Percentiles rank a stretch among this genome's conserved stretches.
These are phyloP conservation scores for Seriola rivoliana DNA, from an alignment of 2,113 vertebrate species.

Conservation along the genomic window DNA sequence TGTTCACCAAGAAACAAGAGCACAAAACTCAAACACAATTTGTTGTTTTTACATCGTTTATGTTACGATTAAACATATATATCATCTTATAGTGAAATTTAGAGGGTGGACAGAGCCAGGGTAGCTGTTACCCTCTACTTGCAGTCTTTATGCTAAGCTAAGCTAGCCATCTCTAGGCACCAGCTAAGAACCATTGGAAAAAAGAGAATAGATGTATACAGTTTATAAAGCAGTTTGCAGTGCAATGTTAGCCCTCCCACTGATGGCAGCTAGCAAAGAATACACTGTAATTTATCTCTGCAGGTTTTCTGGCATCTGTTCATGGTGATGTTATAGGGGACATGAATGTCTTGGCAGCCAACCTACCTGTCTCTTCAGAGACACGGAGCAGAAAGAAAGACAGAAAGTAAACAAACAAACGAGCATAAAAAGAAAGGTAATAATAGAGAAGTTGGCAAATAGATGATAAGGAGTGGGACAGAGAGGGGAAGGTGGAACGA, in stretches of 20 bases:
- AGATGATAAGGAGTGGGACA: conserved; percentile 37
- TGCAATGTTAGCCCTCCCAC: conserved; percentile 6
- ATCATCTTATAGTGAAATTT: conserved; percentile 19
- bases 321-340: conserved; percentile 23
- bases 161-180: background rate
- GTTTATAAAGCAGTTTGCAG: conserved; percentile 5
- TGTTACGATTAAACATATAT: background rate
- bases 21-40: background rate
- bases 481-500: conserved; percentile 47
- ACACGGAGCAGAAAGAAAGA: conserved; percentile 25
- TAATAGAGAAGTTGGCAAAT: conserved; percentile 61
- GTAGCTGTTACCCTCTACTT: background rate
- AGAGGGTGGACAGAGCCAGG: conserved; percentile 7
- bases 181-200: background rate
- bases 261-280: conserved; percentile 29
- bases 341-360: conserved; percentile 53
- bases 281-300: conserved; percentile 56
- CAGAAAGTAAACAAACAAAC: conserved; percentile 55
- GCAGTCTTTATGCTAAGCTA: conserved; percentile 14
- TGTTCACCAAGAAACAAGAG: background rate
- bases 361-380: conserved; percentile 47
- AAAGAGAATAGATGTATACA: background rate
- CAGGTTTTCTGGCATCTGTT: conserved; percentile 56
- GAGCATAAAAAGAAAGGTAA: conserved; percentile 46
- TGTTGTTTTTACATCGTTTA: background rate